Conservation (phyloP, 2,797 vertebrate genomes). For the Squalus acanthias region DNA sequence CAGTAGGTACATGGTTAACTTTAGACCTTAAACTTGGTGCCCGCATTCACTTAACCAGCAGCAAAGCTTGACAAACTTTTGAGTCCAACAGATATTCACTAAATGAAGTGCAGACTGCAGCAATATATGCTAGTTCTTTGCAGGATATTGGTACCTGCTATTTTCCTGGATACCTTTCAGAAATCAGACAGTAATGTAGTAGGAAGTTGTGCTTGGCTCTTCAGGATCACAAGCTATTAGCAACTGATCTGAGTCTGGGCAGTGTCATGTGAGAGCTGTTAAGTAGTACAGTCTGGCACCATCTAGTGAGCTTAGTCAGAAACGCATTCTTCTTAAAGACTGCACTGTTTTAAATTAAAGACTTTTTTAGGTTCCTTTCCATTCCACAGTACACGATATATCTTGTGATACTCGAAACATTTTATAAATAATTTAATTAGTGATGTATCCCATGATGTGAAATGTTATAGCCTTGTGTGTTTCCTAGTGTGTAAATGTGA, state of each 20-base stretch:
- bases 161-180: constrained; percentile 67
- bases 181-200: constrained; percentile 70
- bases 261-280: not conserved
- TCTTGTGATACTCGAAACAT: not conserved
- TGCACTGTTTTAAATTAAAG: not conserved
- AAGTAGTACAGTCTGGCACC: not conserved
- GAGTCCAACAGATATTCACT: not conserved
- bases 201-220: constrained; percentile 61
- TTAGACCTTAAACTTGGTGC: not conserved
- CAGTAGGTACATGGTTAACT: not conserved
- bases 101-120: not conserved
- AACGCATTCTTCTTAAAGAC: not conserved
- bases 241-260: not conserved
- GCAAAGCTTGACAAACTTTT: not conserved
- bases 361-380: not conserved
- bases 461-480: not conserved
- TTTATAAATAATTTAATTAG: not conserved
- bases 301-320: not conserved
- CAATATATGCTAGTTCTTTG: not conserved
- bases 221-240: not conserved
- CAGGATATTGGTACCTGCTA: constrained; percentile 56
- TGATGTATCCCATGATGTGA: too few relatives aligned
- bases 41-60: not conserved
- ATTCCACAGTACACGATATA: not conserved
- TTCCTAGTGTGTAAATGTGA: not conserved